These are phyloP conservation scores for Ecliptopera silaceata DNA, from an alignment of 2,888 invertebrate species.

Conservation along the genomic window DNA sequence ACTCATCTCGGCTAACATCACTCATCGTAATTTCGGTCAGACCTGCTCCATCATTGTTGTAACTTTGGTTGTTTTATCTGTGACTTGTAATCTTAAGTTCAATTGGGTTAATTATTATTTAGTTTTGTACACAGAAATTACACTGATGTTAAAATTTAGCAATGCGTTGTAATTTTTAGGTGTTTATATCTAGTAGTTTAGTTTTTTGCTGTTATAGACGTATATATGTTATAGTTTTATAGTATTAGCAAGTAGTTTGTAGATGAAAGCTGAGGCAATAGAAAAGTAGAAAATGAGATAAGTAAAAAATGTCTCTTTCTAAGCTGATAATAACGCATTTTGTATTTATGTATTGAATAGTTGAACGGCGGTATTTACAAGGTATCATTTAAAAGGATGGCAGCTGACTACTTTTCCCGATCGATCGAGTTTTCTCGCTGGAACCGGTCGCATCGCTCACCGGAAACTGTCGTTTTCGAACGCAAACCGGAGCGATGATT, in stretches of 20 bases:
- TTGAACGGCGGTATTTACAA: conserved; percentile 40
- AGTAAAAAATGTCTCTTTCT: not conserved
- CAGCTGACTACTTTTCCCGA: conserved; percentile 70
- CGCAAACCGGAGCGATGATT: conserved; percentile 69
- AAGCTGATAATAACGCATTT: conserved; percentile 14
- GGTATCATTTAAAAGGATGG: conserved; percentile 63
- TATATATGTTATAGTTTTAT: too few relatives aligned
- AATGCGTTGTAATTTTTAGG: not conserved
- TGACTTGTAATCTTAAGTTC: conserved; percentile 17
- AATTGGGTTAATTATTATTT: conserved; percentile 26
- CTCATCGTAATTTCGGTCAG: conserved; percentile 34
- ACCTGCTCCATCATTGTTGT: conserved; percentile 30
- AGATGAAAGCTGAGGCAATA: too few relatives aligned
- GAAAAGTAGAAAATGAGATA: not conserved
- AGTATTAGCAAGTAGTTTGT: too few relatives aligned
- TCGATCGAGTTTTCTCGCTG: conserved; percentile 73
- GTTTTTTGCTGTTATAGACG: too few relatives aligned
- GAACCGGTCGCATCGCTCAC: conserved; percentile 67
- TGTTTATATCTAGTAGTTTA: too few relatives aligned
- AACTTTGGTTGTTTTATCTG: conserved; percentile 18
- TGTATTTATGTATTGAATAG: conserved; percentile 30
- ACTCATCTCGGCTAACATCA: conserved; percentile 51
- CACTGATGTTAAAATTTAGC: not conserved
- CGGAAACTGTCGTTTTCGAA: conserved; percentile 81
- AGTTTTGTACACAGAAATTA: conserved; percentile 1